Evolutionary conservation across 2,888 invertebrate species (phyloP).

Genomic region (Cryptus viduatorius): DNA sequence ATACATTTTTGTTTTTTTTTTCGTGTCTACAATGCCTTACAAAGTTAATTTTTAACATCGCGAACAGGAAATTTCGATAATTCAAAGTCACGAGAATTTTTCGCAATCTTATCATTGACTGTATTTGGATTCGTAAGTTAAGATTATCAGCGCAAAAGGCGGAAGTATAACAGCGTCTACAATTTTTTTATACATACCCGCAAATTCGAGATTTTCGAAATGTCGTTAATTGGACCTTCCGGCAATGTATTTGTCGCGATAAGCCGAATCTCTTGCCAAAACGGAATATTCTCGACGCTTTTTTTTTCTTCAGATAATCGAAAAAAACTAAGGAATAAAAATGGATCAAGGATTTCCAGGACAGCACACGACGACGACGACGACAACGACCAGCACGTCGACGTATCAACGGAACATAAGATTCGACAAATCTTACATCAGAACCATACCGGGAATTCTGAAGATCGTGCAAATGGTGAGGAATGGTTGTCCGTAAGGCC

Average conservation of each 20-base stretch:
- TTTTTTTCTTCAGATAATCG: conserved; percentile 6
- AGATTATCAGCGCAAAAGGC: conserved; percentile 7
- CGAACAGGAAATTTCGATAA: background rate
- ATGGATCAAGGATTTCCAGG: conserved; percentile 90
- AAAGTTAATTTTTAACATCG: background rate
- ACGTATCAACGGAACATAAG: conserved; percentile 91
- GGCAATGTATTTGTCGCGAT: no score
- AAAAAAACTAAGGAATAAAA: conserved; percentile 56
- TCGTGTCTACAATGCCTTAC: background rate
- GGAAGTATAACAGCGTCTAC: background rate
- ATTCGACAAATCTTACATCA: conserved; percentile 90
- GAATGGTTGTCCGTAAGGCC: conserved; percentile 14
- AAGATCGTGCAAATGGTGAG: conserved; percentile 92
- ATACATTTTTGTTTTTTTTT: background rate
- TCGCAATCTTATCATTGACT: background rate
- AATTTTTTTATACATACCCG: background rate
- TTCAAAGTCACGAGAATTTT: background rate
- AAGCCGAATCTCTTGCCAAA: no score
- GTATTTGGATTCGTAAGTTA: background rate
- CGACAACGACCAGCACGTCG: conserved; percentile 86
- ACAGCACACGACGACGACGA: conserved; percentile 90
- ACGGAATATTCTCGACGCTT: background rate
- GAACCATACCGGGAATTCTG: conserved; percentile 91
- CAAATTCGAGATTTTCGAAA: background rate
- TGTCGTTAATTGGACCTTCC: no score